Evolutionary conservation across 2,113 vertebrate genomes (phyloP), one percentile per base, ranked within the genome.

Genomic region (Hylia prasina): DNA sequence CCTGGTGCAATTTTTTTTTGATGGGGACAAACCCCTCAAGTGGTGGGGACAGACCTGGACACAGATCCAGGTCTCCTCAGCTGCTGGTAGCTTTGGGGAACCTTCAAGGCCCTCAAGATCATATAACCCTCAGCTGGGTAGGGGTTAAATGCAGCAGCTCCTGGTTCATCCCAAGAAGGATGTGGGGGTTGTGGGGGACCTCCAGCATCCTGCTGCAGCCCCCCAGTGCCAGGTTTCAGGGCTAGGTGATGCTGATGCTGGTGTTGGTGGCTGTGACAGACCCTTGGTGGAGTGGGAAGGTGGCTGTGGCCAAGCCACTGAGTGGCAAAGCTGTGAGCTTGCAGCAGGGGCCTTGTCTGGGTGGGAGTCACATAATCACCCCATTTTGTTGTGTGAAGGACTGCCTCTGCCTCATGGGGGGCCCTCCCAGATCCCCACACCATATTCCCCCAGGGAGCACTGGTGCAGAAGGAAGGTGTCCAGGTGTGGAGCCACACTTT

Each of bases 251-350:
- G 45, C 40, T 40, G 44, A 21, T 70, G 31, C 23, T 82, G 81
- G 15, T 54, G 66, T n/a, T 39, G 10, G 37, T 4, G 1, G 33
- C 0, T 1, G 28, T n/a, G 45, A 44, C 45, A 51, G 68, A 16
- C 35, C 7, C 63, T 45, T 10, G 0, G 2, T 33, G 33, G 63
- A 47, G 7, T 20, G 3, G 40, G 78, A 84, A 68, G 39, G 76
- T 73, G 88, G 28, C n/a, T 1, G 0, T 53, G 76, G 47, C 42
- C 44, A 28, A 45, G 27, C 35, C n/a, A 15, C 3, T 60, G 61
- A 24, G 37, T 27, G 33, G 21, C 4, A 3, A 53, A 88, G n/a
- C 23, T 77, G 57, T 3, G 6, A 18, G 4, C 44, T 58, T 9
- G 7, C 1, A 14, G 45, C 40, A 40, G 22, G 12, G 64, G 15